These are phyloP conservation scores for Riparia riparia DNA, from an alignment of 2,113 vertebrate species.

Conservation along the genomic window DNA sequence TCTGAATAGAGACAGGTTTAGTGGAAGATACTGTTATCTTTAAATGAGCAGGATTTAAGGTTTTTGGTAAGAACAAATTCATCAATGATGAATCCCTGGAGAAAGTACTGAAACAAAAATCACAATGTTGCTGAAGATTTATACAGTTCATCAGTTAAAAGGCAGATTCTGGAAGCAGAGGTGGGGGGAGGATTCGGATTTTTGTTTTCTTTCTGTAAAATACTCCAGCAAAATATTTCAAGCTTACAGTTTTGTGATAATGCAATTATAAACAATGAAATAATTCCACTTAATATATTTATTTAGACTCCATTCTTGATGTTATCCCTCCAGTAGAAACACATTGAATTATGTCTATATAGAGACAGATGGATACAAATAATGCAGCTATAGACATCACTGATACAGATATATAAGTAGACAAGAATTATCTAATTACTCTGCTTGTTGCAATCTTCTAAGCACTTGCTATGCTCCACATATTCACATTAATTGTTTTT, in stretches of 20 bases:
- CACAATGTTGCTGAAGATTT: constrained; percentile 74
- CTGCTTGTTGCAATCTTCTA: constrained; percentile 21
- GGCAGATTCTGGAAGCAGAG: constrained; percentile 67
- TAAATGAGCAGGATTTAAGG: constrained; percentile 80
- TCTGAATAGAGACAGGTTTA: constrained; percentile 78
- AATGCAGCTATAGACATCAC: constrained; percentile 37
- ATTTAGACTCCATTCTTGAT: constrained; percentile 24
- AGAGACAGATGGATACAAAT: constrained; percentile 52
- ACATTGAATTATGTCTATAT: constrained; percentile 61
- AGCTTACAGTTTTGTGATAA: constrained; percentile 31
- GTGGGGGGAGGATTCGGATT: neutral
- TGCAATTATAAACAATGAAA: neutral
- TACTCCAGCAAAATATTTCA: constrained; percentile 29
- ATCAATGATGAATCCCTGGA: constrained; percentile 80
- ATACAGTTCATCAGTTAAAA: constrained; percentile 73
- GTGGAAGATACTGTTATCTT: constrained; percentile 80
- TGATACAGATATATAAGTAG: constrained; percentile 62
- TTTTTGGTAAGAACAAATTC: constrained; percentile 81
- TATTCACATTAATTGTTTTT: neutral
- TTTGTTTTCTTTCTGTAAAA: constrained; percentile 57
- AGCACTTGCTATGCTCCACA: neutral
- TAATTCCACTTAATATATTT: constrained; percentile 44
- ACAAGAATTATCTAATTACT: constrained; percentile 59
- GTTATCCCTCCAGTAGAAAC: constrained; percentile 57
- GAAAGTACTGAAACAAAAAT: constrained; percentile 79